phyloP scores from a whole-genome alignment of 2,888 invertebrate genomes.

The Cheilosia impressa region DNA sequence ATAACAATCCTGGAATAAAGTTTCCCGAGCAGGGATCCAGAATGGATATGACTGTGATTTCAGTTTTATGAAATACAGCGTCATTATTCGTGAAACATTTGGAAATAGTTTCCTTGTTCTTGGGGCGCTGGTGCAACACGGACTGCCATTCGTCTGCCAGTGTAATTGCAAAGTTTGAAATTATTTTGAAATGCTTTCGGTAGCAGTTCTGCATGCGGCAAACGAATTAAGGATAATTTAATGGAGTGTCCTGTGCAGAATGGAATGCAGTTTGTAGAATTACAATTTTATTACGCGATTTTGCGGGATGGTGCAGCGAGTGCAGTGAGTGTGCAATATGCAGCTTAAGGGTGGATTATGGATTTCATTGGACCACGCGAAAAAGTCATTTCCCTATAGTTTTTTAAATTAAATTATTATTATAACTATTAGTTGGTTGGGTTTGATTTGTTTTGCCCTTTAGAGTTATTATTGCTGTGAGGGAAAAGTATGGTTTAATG shows the following conservation, averaged over 20 bases:
- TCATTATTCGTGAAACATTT: conserved; percentile 33
- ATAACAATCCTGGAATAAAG: conserved; percentile 72
- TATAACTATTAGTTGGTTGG: background rate
- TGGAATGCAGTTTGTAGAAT: conserved; percentile 46
- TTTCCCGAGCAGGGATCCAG: conserved; percentile 50
- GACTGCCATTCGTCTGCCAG: conserved; percentile 43
- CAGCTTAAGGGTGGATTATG: background rate
- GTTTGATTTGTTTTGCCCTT: background rate
- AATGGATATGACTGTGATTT: conserved; percentile 68
- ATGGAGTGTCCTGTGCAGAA: conserved; percentile 42
- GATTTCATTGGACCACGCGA: conserved; percentile 21
- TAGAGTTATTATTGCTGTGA: background rate
- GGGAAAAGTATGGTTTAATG: too few species aligned
- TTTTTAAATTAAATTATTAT: background rate
- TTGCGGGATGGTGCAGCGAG: background rate
- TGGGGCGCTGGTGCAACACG: background rate
- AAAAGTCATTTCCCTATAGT: background rate
- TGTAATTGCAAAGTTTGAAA: conserved; percentile 63
- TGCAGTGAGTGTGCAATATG: background rate
- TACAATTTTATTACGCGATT: conserved; percentile 60
- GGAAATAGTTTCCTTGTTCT: conserved; percentile 24
- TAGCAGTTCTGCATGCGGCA: conserved; percentile 66
- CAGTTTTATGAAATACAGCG: conserved; percentile 56
- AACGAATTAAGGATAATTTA: conserved; percentile 73
- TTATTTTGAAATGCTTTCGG: conserved; percentile 47